These are phyloP conservation scores for Ephestia elutella DNA, from an alignment of 1,140 invertebrate genomes.

Conservation along the genomic window DNA sequence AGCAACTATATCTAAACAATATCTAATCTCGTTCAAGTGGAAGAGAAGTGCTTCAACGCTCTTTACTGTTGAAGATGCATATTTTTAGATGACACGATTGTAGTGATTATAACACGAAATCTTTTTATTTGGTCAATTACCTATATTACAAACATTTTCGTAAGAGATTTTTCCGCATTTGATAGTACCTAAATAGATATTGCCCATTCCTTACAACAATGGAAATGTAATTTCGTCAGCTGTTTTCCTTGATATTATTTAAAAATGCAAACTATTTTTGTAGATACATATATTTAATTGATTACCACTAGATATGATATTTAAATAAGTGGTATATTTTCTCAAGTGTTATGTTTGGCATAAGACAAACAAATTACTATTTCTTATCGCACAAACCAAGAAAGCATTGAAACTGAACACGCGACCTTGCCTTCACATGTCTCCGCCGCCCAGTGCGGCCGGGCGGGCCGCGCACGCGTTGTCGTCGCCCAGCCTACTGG, in stretches of 20 bases:
- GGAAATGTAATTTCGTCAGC: constrained; percentile 40
- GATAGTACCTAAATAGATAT: constrained; percentile 21
- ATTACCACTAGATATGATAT: constrained; percentile 70
- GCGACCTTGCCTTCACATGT: constrained; percentile 16
- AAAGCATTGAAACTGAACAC: constrained; percentile 34
- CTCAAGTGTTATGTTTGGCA: constrained; percentile 66
- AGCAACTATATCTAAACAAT: constrained; percentile 21
- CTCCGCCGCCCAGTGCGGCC: constrained; percentile 9
- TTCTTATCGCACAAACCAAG: constrained; percentile 48
- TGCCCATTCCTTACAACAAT: constrained; percentile 24
- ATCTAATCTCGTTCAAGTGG: constrained; percentile 32
- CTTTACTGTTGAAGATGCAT: constrained; percentile 56
- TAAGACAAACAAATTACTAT: constrained; percentile 50
- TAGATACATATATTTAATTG: constrained; percentile 70
- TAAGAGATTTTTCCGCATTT: constrained; percentile 37
- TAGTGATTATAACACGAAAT: constrained; percentile 48
- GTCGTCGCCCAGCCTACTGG: constrained; percentile 39
- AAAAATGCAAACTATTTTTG: constrained; percentile 72
- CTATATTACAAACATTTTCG: constrained; percentile 40
- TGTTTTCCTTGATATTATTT: constrained; percentile 58
- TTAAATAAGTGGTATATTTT: constrained; percentile 66
- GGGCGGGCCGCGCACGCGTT: constrained; percentile 24
- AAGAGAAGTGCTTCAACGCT: constrained; percentile 32
- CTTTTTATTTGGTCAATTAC: constrained; percentile 45
- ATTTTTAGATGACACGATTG: constrained; percentile 69